phyloP scores from a whole-genome alignment of 2,888 invertebrate species.

The Drepanosiphum platanoidis region DNA sequence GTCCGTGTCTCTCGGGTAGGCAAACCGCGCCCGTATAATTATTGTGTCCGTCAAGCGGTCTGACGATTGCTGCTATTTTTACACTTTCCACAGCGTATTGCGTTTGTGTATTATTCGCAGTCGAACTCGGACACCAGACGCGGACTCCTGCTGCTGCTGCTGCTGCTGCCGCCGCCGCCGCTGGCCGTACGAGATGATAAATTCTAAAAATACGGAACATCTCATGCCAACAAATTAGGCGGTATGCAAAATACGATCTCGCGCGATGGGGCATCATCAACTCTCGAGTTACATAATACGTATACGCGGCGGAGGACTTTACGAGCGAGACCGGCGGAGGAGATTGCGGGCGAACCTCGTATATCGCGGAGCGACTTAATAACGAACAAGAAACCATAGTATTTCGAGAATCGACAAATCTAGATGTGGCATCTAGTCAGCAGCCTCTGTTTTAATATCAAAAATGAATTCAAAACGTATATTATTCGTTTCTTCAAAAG shows the following conservation, averaged over 20 bases:
- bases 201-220: constrained; percentile 55
- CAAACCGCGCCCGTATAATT: neutral
- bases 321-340: no score
- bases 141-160: constrained; percentile 45
- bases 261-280: neutral
- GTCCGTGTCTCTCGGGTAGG: neutral
- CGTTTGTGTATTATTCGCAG: constrained; percentile 54
- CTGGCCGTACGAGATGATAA: constrained; percentile 14
- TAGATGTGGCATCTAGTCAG: no score
- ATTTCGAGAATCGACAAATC: no score
- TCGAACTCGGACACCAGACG: constrained; percentile 5
- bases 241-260: constrained; percentile 55
- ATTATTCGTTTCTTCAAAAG: no score
- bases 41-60: neutral
- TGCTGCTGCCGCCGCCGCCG: no score
- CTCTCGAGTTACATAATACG: constrained; percentile 32
- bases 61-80: constrained; percentile 22
- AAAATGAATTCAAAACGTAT: no score
- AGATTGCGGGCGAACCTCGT: neutral
- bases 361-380: no score
- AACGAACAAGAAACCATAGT: no score
- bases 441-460: no score
- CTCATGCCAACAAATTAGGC: constrained; percentile 51
- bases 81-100: constrained; percentile 3
- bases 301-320: neutral